Conservation (phyloP, 1,140 invertebrate species). For the Episyrphus balteatus region DNA sequence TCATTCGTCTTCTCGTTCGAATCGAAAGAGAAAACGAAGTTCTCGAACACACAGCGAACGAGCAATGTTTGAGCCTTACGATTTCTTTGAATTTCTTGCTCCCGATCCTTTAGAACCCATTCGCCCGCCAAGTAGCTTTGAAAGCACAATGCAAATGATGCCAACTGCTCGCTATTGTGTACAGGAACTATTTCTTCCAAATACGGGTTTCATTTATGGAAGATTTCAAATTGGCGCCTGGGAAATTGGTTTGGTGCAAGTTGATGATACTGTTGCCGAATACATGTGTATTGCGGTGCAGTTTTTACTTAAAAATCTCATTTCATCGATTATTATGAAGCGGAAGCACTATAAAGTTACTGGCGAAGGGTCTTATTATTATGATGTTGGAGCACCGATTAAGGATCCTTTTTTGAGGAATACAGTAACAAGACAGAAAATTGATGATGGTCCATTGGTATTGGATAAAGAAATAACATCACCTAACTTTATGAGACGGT, state of each 20-base stretch:
- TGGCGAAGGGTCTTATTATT: constrained; percentile 53
- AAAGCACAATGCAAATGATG: constrained; percentile 19
- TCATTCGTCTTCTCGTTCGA: constrained; percentile 5
- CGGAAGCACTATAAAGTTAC: constrained; percentile 58
- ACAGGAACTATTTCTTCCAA: constrained; percentile 60
- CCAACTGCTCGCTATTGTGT: constrained; percentile 42
- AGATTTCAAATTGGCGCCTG: constrained; percentile 68
- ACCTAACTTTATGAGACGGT: constrained; percentile 39
- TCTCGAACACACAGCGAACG: constrained; percentile 48
- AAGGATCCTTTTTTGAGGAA: constrained; percentile 29
- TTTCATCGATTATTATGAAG: constrained; percentile 56
- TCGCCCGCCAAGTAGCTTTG: constrained; percentile 12
- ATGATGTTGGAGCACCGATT: constrained; percentile 53
- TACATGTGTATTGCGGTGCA: constrained; percentile 63
- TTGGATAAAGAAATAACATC: constrained; percentile 41
- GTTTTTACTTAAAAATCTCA: constrained; percentile 64
- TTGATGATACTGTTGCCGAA: constrained; percentile 63
- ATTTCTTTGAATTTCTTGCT: constrained; percentile 42
- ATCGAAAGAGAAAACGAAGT: constrained; percentile 45
- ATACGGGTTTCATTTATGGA: constrained; percentile 63
- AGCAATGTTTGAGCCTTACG: constrained; percentile 51
- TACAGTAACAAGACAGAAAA: constrained; percentile 30
- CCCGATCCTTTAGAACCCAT: constrained; percentile 31
- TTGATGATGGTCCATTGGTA: constrained; percentile 39
- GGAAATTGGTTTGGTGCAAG: constrained; percentile 68